Evolutionary conservation across 64 coral and sea anemone genomes (phyloP), one percentile per base, ranked within the genome.

Genomic region (Acropora tenuis): DNA sequence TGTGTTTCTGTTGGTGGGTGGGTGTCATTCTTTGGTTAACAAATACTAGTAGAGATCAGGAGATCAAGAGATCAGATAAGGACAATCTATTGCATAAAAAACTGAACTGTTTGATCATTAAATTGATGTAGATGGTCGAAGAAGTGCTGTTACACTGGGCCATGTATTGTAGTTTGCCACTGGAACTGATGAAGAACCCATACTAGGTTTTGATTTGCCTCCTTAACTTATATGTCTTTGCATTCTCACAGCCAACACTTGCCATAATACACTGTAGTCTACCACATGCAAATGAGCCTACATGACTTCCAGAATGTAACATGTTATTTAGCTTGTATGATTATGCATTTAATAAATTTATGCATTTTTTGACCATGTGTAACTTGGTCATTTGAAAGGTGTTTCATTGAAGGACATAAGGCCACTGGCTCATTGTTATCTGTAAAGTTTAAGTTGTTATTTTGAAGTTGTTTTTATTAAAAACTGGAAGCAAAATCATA

Each of bases 91-190:
- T 53, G 50, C 50, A 53, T 53, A 53, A 53, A 53, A 53, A 53
- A 5, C 50, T 1, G 50, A 53, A 53, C 50, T 53, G 50, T 53
- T 53, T 53, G 5, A 53, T 53, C 50, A 53, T 53, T 53, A 53
- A 5, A 53, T 53, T 53, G 50, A 53, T 53, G 16, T 50, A 88
- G 86, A 73, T 88, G 72, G 72, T 42, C 75, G 72, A 88, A 59
- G 86, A 88, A 49, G 86, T 76, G 13, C 72, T 88, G 55, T 77
- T 1, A 88, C 86, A 13, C 86, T 88, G 48, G 69, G 71, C 17
- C 19, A 76, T 53, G 69, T 88, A 9, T 58, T 88, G 69, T 72
- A 88, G 86, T 88, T 88, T 57, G 69, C 52, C 41, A 88, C 86
- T 49, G 69, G 86, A 76, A 88, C 86, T 50, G 86, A 75, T 53